Evolutionary conservation across 2,797 vertebrate species (phyloP).

Genomic region (Chaenodraco wilsoni): DNA sequence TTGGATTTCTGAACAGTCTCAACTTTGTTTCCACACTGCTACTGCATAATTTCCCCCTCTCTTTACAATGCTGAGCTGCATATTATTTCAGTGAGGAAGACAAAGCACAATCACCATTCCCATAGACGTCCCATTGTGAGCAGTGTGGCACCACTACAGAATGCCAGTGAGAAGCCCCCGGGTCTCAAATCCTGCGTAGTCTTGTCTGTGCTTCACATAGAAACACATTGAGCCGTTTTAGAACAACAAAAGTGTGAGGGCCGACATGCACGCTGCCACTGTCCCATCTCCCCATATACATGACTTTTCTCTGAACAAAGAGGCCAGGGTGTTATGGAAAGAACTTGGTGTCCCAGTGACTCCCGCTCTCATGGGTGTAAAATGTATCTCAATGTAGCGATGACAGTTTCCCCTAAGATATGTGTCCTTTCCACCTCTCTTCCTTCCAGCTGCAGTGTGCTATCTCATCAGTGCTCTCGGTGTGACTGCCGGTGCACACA

Average conservation of each 20-base stretch:
- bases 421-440: constrained; percentile 40
- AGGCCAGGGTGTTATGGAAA: constrained; percentile 53
- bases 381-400: constrained; percentile 33
- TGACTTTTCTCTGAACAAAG: constrained; percentile 45
- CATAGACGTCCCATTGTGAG: constrained; percentile 81
- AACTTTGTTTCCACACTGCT: constrained; percentile 73
- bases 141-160: constrained; percentile 74
- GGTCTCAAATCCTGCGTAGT: constrained; percentile 67
- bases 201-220: constrained; percentile 73
- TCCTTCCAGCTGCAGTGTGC: constrained; percentile 80
- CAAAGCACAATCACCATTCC: constrained; percentile 82
- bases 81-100: constrained; percentile 76
- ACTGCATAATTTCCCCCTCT: constrained; percentile 63
- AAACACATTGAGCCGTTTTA: constrained; percentile 71
- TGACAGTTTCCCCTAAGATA: constrained; percentile 43
- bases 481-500: constrained; percentile 92
- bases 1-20: constrained; percentile 65
- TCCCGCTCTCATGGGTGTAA: constrained; percentile 38
- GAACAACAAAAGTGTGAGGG: constrained; percentile 68
- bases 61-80: constrained; percentile 73
- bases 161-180: constrained; percentile 68
- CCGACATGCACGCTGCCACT: constrained; percentile 49
- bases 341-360: constrained; percentile 53
- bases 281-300: constrained; percentile 47
- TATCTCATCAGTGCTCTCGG: constrained; percentile 88